phyloP scores from a whole-genome alignment of 2,113 vertebrate genomes.

The Lepus americanus region DNA sequence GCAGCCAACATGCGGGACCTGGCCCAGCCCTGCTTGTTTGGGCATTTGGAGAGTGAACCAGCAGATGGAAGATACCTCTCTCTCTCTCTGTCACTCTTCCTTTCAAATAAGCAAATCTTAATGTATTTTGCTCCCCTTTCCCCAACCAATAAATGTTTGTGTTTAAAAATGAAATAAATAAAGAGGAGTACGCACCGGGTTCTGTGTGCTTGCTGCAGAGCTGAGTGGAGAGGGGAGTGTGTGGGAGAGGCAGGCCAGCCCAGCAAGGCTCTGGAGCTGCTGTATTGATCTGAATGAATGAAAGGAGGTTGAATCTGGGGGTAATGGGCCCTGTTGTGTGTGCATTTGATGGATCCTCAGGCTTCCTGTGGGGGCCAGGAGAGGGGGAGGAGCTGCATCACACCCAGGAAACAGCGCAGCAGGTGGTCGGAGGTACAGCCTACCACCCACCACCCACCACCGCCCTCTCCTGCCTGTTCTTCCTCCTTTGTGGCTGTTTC shows the following conservation, averaged over 20 bases:
- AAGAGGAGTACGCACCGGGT: too few relatives aligned
- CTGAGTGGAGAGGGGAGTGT: too few relatives aligned
- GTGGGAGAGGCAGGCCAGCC: not conserved
- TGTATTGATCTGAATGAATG: fast-evolving
- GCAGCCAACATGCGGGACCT: too few relatives aligned
- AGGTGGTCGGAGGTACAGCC: not conserved
- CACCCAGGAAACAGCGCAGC: not conserved
- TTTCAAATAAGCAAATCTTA: too few relatives aligned
- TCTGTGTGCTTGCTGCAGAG: too few relatives aligned
- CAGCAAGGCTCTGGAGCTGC: not conserved
- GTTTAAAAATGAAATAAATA: too few relatives aligned
- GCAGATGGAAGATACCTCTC: too few relatives aligned
- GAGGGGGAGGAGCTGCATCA: not conserved
- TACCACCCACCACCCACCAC: fast-evolving
- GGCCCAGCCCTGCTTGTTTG: too few relatives aligned
- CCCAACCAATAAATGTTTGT: too few relatives aligned
- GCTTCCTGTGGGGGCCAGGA: not conserved
- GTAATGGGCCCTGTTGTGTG: not conserved
- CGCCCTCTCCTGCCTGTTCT: not conserved
- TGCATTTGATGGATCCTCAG: not conserved
- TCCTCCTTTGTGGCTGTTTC: not conserved
- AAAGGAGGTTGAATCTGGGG: not conserved
- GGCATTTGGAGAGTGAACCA: too few relatives aligned
- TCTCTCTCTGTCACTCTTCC: too few relatives aligned
- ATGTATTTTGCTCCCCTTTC: too few relatives aligned